Evolutionary conservation across 2,113 vertebrate species (phyloP).

Genomic region (Zosterops lateralis): DNA sequence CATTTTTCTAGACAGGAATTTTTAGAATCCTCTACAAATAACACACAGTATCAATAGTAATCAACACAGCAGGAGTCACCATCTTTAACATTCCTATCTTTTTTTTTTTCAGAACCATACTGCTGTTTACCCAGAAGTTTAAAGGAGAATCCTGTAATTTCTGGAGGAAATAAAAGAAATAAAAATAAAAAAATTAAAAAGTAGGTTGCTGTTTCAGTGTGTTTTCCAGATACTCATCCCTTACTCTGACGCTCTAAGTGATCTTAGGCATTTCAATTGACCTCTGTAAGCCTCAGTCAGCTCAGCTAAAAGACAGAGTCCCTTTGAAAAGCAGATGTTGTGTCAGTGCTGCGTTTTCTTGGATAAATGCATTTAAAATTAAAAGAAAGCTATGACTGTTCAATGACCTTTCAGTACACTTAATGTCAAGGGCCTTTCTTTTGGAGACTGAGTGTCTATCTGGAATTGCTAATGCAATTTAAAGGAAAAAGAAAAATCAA

Average conservation of each 20-base stretch:
- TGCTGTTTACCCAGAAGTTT: neutral
- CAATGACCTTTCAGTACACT: constrained; percentile 48
- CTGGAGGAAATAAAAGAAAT: neutral
- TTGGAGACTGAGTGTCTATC: constrained; percentile 28
- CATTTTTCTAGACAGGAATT: neutral
- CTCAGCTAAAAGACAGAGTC: neutral
- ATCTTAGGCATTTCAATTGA: constrained; percentile 28
- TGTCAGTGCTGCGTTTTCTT: constrained; percentile 4
- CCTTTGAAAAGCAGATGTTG: constrained; percentile 48
- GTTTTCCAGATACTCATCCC: neutral
- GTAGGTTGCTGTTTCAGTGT: neutral
- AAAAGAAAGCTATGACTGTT: constrained; percentile 52
- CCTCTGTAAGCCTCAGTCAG: constrained; percentile 17
- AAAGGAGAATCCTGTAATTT: neutral
- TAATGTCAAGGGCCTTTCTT: constrained; percentile 52
- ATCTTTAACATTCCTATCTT: neutral
- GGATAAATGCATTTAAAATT: constrained; percentile 58
- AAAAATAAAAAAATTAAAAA: neutral
- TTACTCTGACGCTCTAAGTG: neutral
- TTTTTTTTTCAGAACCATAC: neutral
- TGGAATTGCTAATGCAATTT: constrained; percentile 49
- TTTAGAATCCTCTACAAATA: constrained; percentile 36
- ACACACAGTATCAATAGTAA: constrained; percentile 5
- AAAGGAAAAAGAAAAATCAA: neutral
- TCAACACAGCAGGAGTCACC: constrained; percentile 10